Base-by-base conservation (phyloP, 2,888 invertebrate genomes). In the Criorhina ranunculi region DNA sequence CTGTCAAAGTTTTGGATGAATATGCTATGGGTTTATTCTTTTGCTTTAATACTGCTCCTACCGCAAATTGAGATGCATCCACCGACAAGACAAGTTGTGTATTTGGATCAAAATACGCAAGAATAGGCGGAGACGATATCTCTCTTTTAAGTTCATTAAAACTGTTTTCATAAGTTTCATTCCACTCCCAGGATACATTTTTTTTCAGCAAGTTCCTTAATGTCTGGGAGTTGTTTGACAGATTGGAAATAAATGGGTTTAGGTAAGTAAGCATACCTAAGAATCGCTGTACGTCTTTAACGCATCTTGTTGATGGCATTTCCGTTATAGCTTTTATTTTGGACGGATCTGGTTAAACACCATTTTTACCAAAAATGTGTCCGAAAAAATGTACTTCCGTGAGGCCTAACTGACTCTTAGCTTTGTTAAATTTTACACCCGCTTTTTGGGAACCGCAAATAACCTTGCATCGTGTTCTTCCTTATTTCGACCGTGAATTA, bases 31-130 rank as follows among this genome's bases (percentile, higher is more conserved):
- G 80, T 3, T 60, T 40, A n/a, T 53, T 37, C 1, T 60, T 33
- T 11, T 72, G 77, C 1, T 59, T 11, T 29, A 77, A 5, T 1
- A 72, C 76, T 8, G 66, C 78, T 7, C 75, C 75, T 11, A 86
- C 29, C 5, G 73, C 86, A 69, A 55, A 51, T 64, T 78, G 35
- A 31, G 80, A 80, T 15, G 76, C 80, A 49, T 86, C 81, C 0
- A 67, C 69, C n/a, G 73, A 75, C 9, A 81, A 55, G 86, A 87
- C 46, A 86, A 46, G 29, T 35, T 8, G 1, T 3, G 17, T 24
- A 8, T 49, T 24, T 37, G 17, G 19, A n/a, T 66, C 51, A 37
- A 51, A 66, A 12, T 51, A 51, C 8, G 37, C 9, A 11, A 66
- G 15, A 37, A 76, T 44, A n/a, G 76, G 69, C 3, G 53, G 62